phyloP scores from a whole-genome alignment of 2,797 vertebrate genomes.

The Micromesistius poutassou region DNA sequence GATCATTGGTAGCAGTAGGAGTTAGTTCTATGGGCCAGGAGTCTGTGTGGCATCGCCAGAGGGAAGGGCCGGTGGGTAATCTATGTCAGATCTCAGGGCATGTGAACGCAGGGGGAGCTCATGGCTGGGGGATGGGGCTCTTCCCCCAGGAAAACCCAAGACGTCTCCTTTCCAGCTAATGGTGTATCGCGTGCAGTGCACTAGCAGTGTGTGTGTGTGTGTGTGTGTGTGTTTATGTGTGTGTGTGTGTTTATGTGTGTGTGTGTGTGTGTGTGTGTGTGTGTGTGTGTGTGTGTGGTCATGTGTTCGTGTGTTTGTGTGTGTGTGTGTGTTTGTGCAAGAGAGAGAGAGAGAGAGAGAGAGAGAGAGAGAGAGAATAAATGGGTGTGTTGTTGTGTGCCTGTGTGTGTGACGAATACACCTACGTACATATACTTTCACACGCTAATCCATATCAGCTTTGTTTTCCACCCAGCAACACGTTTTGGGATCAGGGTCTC shows the following conservation, averaged over 20 bases:
- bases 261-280: constrained; percentile 15
- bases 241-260: constrained; percentile 4
- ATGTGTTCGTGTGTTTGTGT: constrained; percentile 2
- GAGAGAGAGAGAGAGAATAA: not conserved
- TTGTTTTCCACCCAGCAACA: constrained; percentile 50
- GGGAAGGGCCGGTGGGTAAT: constrained; percentile 52
- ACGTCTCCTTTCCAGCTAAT: constrained; percentile 79
- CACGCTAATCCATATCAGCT: constrained; percentile 60
- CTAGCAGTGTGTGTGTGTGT: constrained; percentile 18
- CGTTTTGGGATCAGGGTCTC: constrained; percentile 9
- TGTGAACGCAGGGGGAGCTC: constrained; percentile 77
- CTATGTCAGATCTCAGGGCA: constrained; percentile 75
- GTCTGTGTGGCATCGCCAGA: no score
- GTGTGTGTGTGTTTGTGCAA: not conserved
- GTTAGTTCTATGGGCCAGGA: no score
- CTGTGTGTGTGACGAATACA: no score
- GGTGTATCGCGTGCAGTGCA: constrained; percentile 30
- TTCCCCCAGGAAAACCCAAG: constrained; percentile 85
- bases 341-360: not conserved
- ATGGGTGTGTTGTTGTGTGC: no score
- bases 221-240: constrained; percentile 65
- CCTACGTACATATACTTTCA: constrained; percentile 47
- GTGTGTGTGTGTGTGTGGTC: constrained; percentile 24
- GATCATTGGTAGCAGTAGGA: no score
- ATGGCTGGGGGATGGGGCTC: constrained; percentile 63